phyloP scores from a whole-genome alignment of 2,888 invertebrate genomes.

The Erannis defoliaria region DNA sequence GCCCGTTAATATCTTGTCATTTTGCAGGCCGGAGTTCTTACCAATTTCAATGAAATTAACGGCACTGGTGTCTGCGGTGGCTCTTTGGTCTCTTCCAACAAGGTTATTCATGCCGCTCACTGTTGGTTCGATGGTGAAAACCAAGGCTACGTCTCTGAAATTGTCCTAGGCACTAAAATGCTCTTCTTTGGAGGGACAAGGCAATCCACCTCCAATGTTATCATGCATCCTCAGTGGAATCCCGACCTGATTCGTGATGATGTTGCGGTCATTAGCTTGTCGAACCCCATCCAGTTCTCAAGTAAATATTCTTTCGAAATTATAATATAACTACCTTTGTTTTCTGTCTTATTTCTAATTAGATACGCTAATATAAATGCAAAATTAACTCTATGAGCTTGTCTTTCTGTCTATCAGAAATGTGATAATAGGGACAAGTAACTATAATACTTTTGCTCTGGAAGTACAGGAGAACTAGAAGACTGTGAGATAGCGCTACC shows the following conservation, averaged over 20 bases:
- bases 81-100: slow-evolving; percentile 46
- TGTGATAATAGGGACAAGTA: too few relatives aligned
- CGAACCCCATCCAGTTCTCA: slow-evolving; percentile 35
- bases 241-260: slow-evolving; percentile 54
- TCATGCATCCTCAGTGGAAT: slow-evolving; percentile 53
- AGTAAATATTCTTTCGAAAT: slow-evolving; percentile 38
- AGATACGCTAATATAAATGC: too few relatives aligned
- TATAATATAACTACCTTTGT: too few relatives aligned
- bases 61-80: slow-evolving; percentile 56
- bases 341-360: too few relatives aligned
- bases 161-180: slow-evolving; percentile 56
- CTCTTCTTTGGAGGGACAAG: slow-evolving; percentile 59
- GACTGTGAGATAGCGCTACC: too few relatives aligned
- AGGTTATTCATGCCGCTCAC: slow-evolving; percentile 54
- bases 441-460: too few relatives aligned
- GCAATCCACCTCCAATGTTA: slow-evolving; percentile 46
- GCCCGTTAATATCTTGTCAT: not conserved
- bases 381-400: too few relatives aligned
- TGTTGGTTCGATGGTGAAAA: slow-evolving; percentile 58
- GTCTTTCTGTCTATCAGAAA: too few relatives aligned
- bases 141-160: slow-evolving; percentile 53
- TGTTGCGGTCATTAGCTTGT: slow-evolving; percentile 52
- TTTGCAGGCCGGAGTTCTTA: slow-evolving; percentile 46
- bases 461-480: too few relatives aligned
- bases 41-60: slow-evolving; percentile 17